These are phyloP conservation scores for Cyclargus thomasi DNA, from an alignment of 1,140 invertebrate genomes.

Conservation along the genomic window DNA sequence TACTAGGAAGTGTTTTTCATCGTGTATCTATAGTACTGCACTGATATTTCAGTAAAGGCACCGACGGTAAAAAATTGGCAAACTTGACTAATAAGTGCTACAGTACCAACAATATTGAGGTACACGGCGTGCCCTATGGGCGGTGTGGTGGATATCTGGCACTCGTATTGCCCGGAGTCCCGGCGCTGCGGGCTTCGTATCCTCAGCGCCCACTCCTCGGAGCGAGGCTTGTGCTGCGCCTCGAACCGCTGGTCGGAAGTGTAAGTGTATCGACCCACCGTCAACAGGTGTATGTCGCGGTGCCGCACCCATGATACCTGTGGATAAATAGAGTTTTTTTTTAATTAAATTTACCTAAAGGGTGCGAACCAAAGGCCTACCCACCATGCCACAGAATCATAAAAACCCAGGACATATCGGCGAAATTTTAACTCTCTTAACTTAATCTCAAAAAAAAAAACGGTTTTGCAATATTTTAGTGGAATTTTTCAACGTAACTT, in stretches of 20 bases:
- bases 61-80: too few relatives aligned
- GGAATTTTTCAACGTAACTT: too few relatives aligned
- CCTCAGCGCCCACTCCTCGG: slow-evolving; percentile 85
- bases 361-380: too few relatives aligned
- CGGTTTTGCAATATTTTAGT: too few relatives aligned
- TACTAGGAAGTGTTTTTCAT: too few relatives aligned
- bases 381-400: too few relatives aligned
- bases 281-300: slow-evolving; percentile 89
- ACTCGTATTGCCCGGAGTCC: slow-evolving; percentile 86
- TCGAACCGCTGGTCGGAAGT: slow-evolving; percentile 90
- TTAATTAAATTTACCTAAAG: too few relatives aligned
- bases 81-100: too few relatives aligned
- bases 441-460: not conserved
- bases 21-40: too few relatives aligned
- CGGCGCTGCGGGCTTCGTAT: slow-evolving; percentile 80
- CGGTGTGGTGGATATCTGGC: slow-evolving; percentile 87
- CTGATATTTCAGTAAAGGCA: too few relatives aligned
- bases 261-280: slow-evolving; percentile 89
- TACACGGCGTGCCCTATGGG: slow-evolving; percentile 83
- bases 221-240: slow-evolving; percentile 83
- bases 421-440: too few relatives aligned
- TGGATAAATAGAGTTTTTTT: slow-evolving; percentile 2
- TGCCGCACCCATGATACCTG: slow-evolving; percentile 94
- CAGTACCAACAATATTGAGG: slow-evolving; percentile 81
- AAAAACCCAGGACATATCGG: too few relatives aligned